Evolutionary conservation across 2,888 invertebrate species (phyloP).

Genomic region (Leptinotarsa peninsularis): DNA sequence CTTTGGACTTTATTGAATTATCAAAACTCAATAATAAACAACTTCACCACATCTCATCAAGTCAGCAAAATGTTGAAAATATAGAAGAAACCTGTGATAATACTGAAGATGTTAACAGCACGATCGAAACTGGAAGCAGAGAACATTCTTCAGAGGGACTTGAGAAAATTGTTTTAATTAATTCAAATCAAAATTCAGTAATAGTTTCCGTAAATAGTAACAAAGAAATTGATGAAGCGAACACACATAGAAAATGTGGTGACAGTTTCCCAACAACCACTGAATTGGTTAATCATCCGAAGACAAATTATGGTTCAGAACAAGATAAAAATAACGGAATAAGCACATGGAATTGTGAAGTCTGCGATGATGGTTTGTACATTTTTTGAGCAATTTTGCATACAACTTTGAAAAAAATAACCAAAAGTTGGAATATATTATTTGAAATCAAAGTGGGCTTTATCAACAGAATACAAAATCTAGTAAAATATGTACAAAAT

Average conservation of each 20-base stretch:
- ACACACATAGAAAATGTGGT: background rate
- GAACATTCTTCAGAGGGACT: background rate
- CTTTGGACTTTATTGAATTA: background rate
- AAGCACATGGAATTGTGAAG: background rate
- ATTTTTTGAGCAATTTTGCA: background rate
- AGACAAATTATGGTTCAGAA: background rate
- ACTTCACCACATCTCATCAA: background rate
- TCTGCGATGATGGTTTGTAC: background rate
- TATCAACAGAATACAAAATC: too few relatives aligned
- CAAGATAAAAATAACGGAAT: background rate
- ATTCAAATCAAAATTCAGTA: too few relatives aligned
- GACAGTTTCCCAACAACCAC: background rate
- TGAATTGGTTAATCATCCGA: background rate
- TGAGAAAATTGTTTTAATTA: background rate
- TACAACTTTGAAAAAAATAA: background rate
- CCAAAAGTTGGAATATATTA: too few relatives aligned
- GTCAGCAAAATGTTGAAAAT: background rate
- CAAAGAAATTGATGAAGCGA: background rate
- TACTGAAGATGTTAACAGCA: background rate
- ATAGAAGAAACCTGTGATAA: background rate
- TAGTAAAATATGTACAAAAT: too few relatives aligned
- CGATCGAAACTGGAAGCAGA: background rate
- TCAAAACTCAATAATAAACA: constrained; percentile 1
- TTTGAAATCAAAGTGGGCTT: too few relatives aligned
- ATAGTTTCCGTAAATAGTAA: too few relatives aligned